Percentiles rank a stretch among this genome's conserved stretches.
Evolutionary conservation across 2,113 vertebrate species (phyloP).

Genomic region (Collichthys lucidus): DNA sequence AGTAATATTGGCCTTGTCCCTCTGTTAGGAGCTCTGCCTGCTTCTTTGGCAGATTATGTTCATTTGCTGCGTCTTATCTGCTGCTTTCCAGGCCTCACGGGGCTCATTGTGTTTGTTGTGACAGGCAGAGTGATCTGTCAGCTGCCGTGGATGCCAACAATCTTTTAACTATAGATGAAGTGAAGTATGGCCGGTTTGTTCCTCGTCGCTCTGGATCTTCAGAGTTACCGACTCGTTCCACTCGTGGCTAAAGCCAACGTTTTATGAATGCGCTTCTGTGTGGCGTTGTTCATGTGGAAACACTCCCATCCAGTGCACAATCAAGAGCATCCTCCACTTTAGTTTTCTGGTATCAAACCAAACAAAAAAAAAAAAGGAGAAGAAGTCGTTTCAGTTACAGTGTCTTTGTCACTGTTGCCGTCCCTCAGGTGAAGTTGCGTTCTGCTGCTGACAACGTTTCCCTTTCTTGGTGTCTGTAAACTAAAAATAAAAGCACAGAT

Average conservation of each 20-base stretch:
- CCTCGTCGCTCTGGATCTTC: neutral
- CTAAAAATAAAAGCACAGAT: neutral
- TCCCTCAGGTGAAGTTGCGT: neutral
- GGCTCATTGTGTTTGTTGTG: slow-evolving; percentile 39
- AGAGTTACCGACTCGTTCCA: slow-evolving; percentile 15
- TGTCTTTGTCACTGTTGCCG: neutral
- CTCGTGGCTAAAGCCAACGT: neutral
- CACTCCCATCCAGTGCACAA: slow-evolving; percentile 5
- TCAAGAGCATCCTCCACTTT: neutral
- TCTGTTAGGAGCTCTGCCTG: slow-evolving; percentile 10
- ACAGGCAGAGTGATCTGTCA: slow-evolving; percentile 15
- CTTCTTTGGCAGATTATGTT: slow-evolving; percentile 25
- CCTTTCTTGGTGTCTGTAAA: neutral
- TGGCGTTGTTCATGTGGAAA: slow-evolving; percentile 1
- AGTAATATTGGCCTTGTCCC: slow-evolving; percentile 5
- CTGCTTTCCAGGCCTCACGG: slow-evolving; percentile 25
- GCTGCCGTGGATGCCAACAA: slow-evolving; percentile 24
- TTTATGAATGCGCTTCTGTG: slow-evolving; percentile 11
- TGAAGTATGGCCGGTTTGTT: slow-evolving; percentile 22
- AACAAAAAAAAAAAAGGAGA: neutral
- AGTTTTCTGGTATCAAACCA: neutral
- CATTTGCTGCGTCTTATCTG: slow-evolving; percentile 56
- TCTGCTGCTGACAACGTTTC: neutral
- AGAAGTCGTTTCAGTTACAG: neutral
- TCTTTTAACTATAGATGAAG: slow-evolving; percentile 8